phyloP scores from a whole-genome alignment of 2,888 invertebrate species.

The Nemotelus nigrinus region DNA sequence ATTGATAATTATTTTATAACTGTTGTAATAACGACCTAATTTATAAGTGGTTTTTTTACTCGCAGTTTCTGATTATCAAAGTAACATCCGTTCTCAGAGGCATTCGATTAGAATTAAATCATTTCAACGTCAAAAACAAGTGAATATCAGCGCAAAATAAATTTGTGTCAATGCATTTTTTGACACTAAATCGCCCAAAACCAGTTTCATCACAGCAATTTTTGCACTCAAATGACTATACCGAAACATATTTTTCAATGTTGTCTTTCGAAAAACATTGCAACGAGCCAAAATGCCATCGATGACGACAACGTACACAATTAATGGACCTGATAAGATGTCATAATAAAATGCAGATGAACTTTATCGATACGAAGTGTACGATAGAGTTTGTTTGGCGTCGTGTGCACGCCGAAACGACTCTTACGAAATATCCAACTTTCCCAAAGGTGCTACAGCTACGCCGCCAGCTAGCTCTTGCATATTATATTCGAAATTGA shows the following conservation, averaged over 20 bases:
- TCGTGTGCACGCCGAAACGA: neutral
- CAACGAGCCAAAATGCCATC: conserved; percentile 27
- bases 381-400: neutral
- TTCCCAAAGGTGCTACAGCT: conserved; percentile 23
- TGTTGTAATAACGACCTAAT: no score
- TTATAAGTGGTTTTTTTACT: no score
- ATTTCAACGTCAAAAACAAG: no score
- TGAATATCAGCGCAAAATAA: no score
- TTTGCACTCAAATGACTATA: no score
- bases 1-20: no score
- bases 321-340: conserved; percentile 31
- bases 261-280: neutral
- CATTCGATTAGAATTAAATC: no score
- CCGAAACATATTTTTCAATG: neutral
- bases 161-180: no score
- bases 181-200: no score
- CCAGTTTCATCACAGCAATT: no score
- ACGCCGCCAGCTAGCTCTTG: neutral
- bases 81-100: no score
- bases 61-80: no score
- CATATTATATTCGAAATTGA: conserved; percentile 19
- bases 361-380: conserved; percentile 16
- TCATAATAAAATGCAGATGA: conserved; percentile 44
- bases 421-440: conserved; percentile 40
- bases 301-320: conserved; percentile 15